A percentile compares a stretch with the other conserved stretches of the same genome.
Conservation (phyloP, 1,140 invertebrate genomes). For the Calosoma granatense region DNA sequence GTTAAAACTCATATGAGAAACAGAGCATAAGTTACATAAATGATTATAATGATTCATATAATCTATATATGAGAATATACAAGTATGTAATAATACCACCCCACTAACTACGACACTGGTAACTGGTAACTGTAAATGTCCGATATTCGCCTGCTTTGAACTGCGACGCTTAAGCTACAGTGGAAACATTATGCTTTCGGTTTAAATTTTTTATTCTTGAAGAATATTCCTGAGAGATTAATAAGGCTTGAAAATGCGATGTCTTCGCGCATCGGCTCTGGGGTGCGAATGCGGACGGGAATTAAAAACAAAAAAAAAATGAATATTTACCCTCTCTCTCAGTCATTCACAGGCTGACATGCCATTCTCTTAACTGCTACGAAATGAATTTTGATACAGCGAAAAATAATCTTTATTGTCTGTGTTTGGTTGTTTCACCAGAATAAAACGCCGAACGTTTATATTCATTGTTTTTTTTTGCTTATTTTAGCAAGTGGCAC, state of each 20-base stretch:
- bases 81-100: too few species aligned
- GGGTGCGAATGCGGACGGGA: slow-evolving; percentile 12
- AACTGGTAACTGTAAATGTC: neutral
- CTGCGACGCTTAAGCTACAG: slow-evolving; percentile 14
- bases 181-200: slow-evolving; percentile 28
- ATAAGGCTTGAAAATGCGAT: slow-evolving; percentile 30
- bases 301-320: slow-evolving; percentile 27
- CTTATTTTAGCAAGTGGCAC: too few species aligned
- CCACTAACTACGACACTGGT: too few species aligned
- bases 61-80: too few species aligned
- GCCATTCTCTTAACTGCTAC: neutral
- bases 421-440: too few species aligned
- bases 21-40: too few species aligned
- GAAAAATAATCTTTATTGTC: slow-evolving; percentile 2
- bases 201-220: slow-evolving; percentile 32
- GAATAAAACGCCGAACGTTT: too few species aligned
- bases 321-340: neutral
- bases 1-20: too few species aligned
- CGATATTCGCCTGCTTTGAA: slow-evolving; percentile 3
- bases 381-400: slow-evolving; percentile 3
- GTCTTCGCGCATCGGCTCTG: slow-evolving; percentile 19
- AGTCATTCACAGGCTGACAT: too few species aligned
- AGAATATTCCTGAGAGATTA: slow-evolving; percentile 29
- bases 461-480: too few species aligned
- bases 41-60: too few species aligned